Conservation (phyloP, 2,888 invertebrate genomes). For the Amphipoea oculea region DNA sequence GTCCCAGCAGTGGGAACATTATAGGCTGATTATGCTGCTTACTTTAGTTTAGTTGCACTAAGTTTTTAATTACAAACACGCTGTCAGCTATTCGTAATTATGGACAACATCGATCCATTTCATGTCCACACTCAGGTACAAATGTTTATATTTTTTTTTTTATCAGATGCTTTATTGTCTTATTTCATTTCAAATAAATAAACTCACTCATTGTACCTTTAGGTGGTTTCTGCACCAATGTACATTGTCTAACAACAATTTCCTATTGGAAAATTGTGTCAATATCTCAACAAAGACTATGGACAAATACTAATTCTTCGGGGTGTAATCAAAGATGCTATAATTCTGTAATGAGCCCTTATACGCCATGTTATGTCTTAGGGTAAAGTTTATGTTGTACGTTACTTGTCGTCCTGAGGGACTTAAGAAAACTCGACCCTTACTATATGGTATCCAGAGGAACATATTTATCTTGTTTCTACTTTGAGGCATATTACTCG, state of each 20-base stretch:
- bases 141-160: no score
- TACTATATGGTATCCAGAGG: conserved; percentile 1
- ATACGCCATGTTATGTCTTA: conserved; percentile 46
- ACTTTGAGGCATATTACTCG: conserved; percentile 5
- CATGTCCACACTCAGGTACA: neutral
- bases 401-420: conserved; percentile 49
- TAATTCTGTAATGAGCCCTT: conserved; percentile 61
- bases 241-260: neutral
- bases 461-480: conserved; percentile 27
- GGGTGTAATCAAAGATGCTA: conserved; percentile 62
- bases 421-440: conserved; percentile 54
- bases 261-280: conserved; percentile 11
- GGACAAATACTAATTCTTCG: conserved; percentile 49
- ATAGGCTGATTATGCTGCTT: neutral
- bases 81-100: neutral
- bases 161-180: fast-evolving
- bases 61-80: conserved; percentile 4
- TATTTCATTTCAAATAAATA: neutral
- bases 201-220: neutral
- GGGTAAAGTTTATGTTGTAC: conserved; percentile 59
- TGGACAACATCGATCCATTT: neutral
- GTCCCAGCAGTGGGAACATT: neutral
- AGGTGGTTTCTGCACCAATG: neutral
- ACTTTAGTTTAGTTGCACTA: neutral
- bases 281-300: conserved; percentile 15